Conservation (phyloP, 2,797 vertebrate genomes). For the Poliocrania exsul region DNA sequence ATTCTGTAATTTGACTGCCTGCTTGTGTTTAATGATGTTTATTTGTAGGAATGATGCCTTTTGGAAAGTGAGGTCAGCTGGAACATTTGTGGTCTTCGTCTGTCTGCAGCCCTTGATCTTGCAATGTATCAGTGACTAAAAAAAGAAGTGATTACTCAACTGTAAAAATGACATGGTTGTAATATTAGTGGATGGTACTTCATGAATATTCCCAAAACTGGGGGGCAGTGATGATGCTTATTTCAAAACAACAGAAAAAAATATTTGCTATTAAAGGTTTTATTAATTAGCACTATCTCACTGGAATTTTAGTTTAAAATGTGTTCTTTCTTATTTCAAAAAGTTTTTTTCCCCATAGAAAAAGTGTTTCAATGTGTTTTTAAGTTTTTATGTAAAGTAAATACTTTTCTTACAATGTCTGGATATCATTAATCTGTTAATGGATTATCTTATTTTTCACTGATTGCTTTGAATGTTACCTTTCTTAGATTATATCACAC, state of each 20-base stretch:
- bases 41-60: slow-evolving; percentile 13
- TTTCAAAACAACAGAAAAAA: neutral
- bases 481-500: neutral
- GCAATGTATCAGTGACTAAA: slow-evolving; percentile 5
- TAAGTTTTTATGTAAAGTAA: neutral
- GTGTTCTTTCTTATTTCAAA: neutral
- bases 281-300: neutral
- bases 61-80: slow-evolving; percentile 38
- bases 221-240: neutral
- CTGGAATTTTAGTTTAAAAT: neutral
- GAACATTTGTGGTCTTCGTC: neutral
- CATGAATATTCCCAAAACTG: neutral
- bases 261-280: neutral
- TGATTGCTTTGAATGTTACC: neutral
- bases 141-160: neutral
- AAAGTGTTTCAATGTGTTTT: neutral
- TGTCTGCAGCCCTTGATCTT: slow-evolving; percentile 26
- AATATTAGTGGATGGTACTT: neutral
- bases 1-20: neutral
- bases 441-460: neutral
- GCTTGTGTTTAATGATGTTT: neutral
- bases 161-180: neutral
- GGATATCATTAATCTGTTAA: neutral
- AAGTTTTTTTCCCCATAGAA: neutral
- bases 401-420: neutral